Evolutionary conservation across 37 sponge, comb jelly and placozoan genomes (phyloP).

Genomic region (Hexactinellida sp.): DNA sequence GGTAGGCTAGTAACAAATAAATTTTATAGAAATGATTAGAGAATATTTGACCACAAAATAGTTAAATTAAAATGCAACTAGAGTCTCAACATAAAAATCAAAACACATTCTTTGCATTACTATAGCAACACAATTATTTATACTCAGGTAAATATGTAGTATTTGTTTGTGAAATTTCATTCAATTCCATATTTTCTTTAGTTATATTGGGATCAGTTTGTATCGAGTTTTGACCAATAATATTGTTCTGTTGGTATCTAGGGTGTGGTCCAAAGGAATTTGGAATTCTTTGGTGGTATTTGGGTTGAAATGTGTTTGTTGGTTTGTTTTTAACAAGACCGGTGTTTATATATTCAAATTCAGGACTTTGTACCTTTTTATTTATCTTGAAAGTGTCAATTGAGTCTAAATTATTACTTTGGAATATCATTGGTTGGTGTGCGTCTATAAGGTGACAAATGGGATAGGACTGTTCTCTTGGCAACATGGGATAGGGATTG

Average conservation of each 20-base stretch:
- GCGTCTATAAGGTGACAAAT: neutral
- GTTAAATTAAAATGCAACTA: neutral
- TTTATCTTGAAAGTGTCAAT: neutral
- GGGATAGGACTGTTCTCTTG: neutral
- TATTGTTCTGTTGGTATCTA: neutral
- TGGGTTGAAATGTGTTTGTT: neutral
- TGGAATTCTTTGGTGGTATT: neutral
- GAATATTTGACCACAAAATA: no score
- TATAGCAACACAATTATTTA: neutral
- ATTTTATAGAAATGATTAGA: no score
- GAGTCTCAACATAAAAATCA: neutral
- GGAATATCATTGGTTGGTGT: neutral
- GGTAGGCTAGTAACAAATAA: no score
- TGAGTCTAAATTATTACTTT: neutral
- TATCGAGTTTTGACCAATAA: neutral
- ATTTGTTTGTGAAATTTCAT: neutral
- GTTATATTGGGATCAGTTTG: neutral
- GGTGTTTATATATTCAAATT: neutral
- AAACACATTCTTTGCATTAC: neutral
- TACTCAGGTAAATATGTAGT: neutral
- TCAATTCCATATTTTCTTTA: neutral
- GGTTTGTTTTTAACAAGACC: neutral
- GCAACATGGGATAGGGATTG: conserved; percentile 1
- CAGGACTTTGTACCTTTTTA: neutral
- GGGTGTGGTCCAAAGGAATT: neutral